Evolutionary conservation across 2,797 vertebrate species (phyloP).

Genomic region (Paguma larvata): DNA sequence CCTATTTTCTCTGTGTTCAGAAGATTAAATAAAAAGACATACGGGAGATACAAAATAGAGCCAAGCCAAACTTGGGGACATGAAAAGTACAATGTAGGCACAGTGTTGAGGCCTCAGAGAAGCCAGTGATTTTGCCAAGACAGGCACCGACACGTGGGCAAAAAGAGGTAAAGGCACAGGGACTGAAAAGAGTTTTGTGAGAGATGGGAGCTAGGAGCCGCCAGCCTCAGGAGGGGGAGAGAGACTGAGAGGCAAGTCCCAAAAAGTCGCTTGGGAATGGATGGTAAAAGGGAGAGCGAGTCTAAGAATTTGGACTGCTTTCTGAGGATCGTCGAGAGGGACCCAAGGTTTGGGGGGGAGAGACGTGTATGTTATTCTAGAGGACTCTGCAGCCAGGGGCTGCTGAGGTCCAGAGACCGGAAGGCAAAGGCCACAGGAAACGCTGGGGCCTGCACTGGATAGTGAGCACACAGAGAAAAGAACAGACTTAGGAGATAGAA

Average conservation of each 20-base stretch:
- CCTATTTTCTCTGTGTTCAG: neutral
- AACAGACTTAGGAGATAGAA: neutral
- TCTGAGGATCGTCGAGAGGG: neutral
- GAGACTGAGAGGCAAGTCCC: neutral
- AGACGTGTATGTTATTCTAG: neutral
- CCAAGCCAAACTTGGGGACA: neutral
- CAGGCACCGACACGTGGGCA: neutral
- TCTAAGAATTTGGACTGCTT: neutral
- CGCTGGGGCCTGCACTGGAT: neutral
- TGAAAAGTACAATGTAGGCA: neutral
- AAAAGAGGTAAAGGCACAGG: neutral
- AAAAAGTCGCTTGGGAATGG: neutral
- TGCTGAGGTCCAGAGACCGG: neutral
- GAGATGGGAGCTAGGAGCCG: neutral
- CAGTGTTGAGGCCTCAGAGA: neutral
- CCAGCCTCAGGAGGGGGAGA: neutral
- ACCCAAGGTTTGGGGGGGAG: neutral
- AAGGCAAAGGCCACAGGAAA: neutral
- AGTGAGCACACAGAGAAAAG: neutral
- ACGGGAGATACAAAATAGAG: neutral
- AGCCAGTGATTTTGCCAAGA: neutral
- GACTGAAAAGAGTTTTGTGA: neutral
- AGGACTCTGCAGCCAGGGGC: neutral
- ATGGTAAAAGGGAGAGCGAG: neutral
- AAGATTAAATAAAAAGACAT: neutral